Percentiles rank a stretch among this genome's conserved stretches.
phyloP scores from a whole-genome alignment of 2,888 invertebrate species.

The Chymomyza caudatula region DNA sequence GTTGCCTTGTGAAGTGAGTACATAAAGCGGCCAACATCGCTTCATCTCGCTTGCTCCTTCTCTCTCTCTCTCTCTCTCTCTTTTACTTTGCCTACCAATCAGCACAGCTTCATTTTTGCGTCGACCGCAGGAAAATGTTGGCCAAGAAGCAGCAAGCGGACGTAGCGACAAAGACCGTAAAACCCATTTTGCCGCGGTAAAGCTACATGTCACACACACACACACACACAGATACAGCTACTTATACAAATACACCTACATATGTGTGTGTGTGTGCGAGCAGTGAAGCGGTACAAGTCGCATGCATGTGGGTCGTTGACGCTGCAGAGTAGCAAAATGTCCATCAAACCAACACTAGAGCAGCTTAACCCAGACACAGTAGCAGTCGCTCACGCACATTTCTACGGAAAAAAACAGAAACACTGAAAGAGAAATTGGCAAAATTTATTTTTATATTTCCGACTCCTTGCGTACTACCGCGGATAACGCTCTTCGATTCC shows the following conservation, averaged over 20 bases:
- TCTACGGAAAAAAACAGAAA: neutral
- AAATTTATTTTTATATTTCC: too few species aligned
- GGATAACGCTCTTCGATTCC: too few species aligned
- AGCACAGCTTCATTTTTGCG: conserved; percentile 42
- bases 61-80: too few species aligned
- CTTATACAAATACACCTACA: conserved; percentile 12
- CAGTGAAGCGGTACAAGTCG: neutral
- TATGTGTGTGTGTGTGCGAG: neutral
- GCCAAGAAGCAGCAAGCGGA: neutral
- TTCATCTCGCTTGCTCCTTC: too few species aligned
- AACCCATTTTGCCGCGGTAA: conserved; percentile 55
- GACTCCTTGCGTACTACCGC: too few species aligned
- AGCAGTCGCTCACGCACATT: neutral
- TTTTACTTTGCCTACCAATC: neutral
- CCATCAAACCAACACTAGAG: neutral
- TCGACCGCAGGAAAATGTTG: conserved; percentile 55
- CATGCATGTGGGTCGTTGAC: neutral
- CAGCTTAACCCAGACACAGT: neutral
- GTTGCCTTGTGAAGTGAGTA: neutral
- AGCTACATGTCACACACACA: conserved; percentile 37
- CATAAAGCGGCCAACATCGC: conserved; percentile 10
- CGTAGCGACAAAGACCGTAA: conserved; percentile 57
- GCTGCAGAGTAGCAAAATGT: neutral
- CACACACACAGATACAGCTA: conserved; percentile 6
- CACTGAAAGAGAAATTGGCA: neutral